These are phyloP conservation scores for Drosophila sp. DNA, from an alignment of 1,140 invertebrate genomes.

Conservation along the genomic window DNA sequence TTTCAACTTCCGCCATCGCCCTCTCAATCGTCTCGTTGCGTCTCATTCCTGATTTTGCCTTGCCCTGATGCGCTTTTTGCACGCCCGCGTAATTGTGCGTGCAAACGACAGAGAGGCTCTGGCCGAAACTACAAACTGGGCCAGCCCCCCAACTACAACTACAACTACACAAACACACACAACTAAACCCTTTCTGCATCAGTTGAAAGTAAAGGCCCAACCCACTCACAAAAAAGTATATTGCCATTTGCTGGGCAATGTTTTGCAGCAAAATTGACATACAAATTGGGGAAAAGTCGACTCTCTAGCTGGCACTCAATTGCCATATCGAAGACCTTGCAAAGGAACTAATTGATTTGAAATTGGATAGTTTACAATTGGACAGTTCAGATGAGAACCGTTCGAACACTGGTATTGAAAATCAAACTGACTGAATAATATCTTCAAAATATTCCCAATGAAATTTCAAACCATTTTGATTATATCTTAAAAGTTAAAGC, in stretches of 20 bases:
- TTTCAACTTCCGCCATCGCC: neutral
- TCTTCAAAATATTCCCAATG: too few relatives aligned
- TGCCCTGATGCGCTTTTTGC: slow-evolving; percentile 11
- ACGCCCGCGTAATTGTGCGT: slow-evolving; percentile 9
- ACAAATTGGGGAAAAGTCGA: slow-evolving; percentile 6
- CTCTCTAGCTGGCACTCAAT: slow-evolving; percentile 1
- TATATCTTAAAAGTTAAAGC: too few relatives aligned
- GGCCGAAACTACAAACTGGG: slow-evolving; percentile 1
- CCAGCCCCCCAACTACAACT: neutral
- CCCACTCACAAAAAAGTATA: neutral
- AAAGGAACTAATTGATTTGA: slow-evolving; percentile 8
- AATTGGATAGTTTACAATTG: slow-evolving; percentile 11
- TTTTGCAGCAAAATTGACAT: slow-evolving; percentile 8
- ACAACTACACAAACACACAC: neutral
- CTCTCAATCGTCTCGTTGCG: neutral
- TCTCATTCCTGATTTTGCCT: neutral
- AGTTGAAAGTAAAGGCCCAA: neutral
- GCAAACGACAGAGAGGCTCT: neutral
- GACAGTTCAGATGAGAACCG: neutral
- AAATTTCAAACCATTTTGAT: too few relatives aligned
- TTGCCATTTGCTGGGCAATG: slow-evolving; percentile 3
- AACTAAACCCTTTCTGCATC: neutral
- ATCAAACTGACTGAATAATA: neutral
- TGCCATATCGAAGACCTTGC: neutral
- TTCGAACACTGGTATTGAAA: neutral